Base-by-base conservation (phyloP, 2,888 invertebrate genomes). In the Euclidia mi region DNA sequence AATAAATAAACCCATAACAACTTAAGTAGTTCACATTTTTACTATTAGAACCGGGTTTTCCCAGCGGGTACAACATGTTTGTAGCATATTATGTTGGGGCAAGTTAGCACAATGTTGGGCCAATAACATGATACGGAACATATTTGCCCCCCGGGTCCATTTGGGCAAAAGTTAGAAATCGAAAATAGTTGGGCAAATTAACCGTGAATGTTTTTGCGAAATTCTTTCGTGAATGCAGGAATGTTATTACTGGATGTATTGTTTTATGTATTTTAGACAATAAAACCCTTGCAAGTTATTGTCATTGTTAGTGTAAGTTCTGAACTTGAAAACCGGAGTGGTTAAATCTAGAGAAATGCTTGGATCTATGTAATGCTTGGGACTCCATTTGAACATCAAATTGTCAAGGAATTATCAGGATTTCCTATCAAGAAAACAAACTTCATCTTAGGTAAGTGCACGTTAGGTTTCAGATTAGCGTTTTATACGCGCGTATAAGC, bases 131-230 rank as follows among this genome's bases (percentile, higher is more conserved):
- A 73, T 76, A 58, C 60, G 59, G 57, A 63, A 73, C 57, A 59
- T 64, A 76, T 76, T 57, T 46, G 65, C 58, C 77, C 77, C 76
- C 25, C 34, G 74, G 74, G 76, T 50, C 65, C 56, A 53, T 63
- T 71, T 64, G 63, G 53, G 52, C 50, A 47, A 57, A 61, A 61
- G 73, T 63, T 73, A 65, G 47, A 52, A 65, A 71, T 68, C 65
- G 64, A 61, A 67, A 65, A 58, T 61, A 72, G 64, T 60, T 49
- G 15, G 40, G 37, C 37, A 59, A 66, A 72, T 70, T 45, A 75
- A 72, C 62, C 56, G 57, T 46, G 35, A 51, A 59, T 56, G 49
- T 65, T 34, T 65, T 65, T 60, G 35, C 11, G 14, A 56, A 59
- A 59, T 52, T 47, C 60, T n/a, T n/a, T n/a, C n/a, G n/a, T n/a